phyloP scores from a whole-genome alignment of 2,797 vertebrate species.

The Anguilla anguilla region DNA sequence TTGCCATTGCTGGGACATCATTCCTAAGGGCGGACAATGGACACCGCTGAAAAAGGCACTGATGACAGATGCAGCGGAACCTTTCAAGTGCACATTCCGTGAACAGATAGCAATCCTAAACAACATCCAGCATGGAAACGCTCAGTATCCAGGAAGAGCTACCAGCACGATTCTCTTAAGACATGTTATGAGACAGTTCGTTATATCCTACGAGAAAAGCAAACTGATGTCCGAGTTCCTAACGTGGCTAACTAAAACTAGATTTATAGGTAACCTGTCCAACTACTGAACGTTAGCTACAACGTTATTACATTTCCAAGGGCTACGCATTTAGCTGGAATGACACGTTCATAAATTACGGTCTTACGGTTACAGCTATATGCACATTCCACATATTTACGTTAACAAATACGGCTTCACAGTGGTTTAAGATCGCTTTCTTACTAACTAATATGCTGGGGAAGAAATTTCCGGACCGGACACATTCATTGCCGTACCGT shows the following conservation, averaged over 20 bases:
- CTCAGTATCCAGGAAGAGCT: background rate
- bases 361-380: background rate
- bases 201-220: no score
- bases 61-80: background rate
- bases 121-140: background rate
- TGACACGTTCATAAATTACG: background rate
- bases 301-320: background rate
- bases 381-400: background rate
- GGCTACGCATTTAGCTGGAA: background rate
- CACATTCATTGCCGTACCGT: background rate
- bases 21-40: conserved; percentile 64
- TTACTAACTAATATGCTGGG: background rate
- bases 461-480: conserved; percentile 15
- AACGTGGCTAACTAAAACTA: no score
- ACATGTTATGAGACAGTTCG: background rate
- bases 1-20: conserved; percentile 84
- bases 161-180: background rate
- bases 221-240: no score
- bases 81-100: background rate
- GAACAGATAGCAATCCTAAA: no score
- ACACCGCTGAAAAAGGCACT: conserved; percentile 36
- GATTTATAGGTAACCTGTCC: background rate
- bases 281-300: background rate
- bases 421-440: background rate
- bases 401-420: background rate